Evolutionary conservation across 2,113 vertebrate genomes (phyloP).

Genomic region (Ariopsis seemanni): DNA sequence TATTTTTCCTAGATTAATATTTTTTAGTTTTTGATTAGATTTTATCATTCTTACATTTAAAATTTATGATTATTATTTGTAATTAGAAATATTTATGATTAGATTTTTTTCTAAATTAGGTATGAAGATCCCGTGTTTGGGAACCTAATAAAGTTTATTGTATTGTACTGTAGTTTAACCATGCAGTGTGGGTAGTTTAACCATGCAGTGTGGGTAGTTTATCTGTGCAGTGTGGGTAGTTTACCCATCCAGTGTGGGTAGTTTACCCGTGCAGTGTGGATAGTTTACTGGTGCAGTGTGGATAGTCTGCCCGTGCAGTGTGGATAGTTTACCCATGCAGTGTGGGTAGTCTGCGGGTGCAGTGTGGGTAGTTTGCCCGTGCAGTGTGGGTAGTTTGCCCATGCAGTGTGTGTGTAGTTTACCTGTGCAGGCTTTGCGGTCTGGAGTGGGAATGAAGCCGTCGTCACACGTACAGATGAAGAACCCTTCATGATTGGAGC

Average conservation of each 20-base stretch:
- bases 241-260: neutral
- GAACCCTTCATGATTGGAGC: constrained; percentile 74
- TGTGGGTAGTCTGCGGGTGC: neutral
- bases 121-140: no score
- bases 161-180: neutral
- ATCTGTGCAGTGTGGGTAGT: neutral
- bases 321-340: neutral
- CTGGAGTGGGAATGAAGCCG: constrained; percentile 66
- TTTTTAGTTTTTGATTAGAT: no score
- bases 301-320: neutral
- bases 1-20: no score
- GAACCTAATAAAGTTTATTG: no score
- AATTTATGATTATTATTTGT: no score
- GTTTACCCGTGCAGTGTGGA: neutral
- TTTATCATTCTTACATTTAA: no score
- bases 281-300: neutral
- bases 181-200: neutral
- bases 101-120: no score
- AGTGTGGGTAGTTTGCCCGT: neutral
- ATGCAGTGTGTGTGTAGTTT: neutral
- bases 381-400: neutral
- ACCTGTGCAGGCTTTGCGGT: constrained; percentile 37
- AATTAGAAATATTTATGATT: no score
- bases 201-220: neutral
- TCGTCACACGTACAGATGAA: constrained; percentile 71